Base-by-base conservation (phyloP, 2,113 vertebrate genomes). In the Cyanocitta stelleri region DNA sequence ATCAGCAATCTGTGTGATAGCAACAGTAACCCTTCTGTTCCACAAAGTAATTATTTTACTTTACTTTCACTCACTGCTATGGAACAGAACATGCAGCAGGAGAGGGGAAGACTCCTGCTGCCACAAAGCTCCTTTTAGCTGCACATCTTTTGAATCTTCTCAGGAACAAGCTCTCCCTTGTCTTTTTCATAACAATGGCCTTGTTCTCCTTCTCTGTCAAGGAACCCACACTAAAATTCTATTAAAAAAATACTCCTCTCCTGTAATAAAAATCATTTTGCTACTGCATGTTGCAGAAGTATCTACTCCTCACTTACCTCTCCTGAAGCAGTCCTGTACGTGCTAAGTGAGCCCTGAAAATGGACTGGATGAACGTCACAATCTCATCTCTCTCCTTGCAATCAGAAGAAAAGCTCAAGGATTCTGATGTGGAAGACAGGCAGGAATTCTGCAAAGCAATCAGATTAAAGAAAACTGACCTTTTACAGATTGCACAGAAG, bases 311-410 rank as follows among this genome's bases (percentile, higher is more conserved):
- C 8, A 39, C 88, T 97, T 77, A 99, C 99, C 98, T 98, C 69
- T 98, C 86, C 58, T 49, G 95, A 55, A 93, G 73, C 37, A 91
- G 92, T 32, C 66, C 71, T 75, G 87, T 92, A 71, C 98, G 98
- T 72, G 98, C 93, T 89, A 98, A 94, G 91, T 99, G 98, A 85
- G 98, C 99, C 94, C 99, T 98, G 93, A 99, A 98, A 19, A 97
- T 55, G 11, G 99, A 98, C 97, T 99, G 99, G 78, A 99, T 96
- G 62, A 97, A 58, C 5, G 91, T 97, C 80, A 98, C 79, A 39
- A 92, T 92, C 77, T 97, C 98, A 18, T 97, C 97, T 46, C 95
- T 77, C 55, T 88, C 88, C 15, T 88, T 51, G 64, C 80, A 92
- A 10, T 67, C 91, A 48, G 85, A 39, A 7, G 81, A 67, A 10